Conservation (phyloP, 2,888 invertebrate species). For the Melipona bicolor region DNA sequence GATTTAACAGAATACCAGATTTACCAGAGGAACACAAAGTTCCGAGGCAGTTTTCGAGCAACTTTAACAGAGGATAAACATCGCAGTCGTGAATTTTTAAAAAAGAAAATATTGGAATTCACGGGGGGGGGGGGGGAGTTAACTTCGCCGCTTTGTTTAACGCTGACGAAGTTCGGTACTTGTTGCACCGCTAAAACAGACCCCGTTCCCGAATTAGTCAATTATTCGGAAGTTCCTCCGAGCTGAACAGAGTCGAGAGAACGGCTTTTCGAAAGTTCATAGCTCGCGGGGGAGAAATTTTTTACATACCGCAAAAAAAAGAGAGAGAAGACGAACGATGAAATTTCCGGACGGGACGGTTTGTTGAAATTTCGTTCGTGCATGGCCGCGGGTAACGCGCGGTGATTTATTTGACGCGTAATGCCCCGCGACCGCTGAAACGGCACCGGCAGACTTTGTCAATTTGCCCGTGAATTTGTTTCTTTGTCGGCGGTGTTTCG, state of each 20-base stretch:
- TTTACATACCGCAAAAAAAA: no score
- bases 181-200: not conserved
- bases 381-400: not conserved
- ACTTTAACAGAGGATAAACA: not conserved
- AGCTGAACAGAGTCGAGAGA: no score
- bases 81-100: not conserved
- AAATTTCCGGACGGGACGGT: no score
- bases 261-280: no score
- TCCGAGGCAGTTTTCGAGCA: not conserved
- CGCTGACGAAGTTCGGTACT: not conserved
- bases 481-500: conserved; percentile 10
- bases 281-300: no score
- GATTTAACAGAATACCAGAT: no score
- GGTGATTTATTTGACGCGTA: not conserved
- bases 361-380: not conserved
- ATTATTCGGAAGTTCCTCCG: not conserved
- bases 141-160: not conserved
- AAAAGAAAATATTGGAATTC: not conserved
- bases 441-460: conserved; percentile 2
- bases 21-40: not conserved
- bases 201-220: not conserved
- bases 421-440: not conserved
- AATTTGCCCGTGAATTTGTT: conserved; percentile 9
- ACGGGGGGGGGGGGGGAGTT: no score
- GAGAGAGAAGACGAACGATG: no score